A percentile compares a stretch with the other conserved stretches of the same genome.
Conservation (phyloP, 2,888 invertebrate species). For the Nasonia oneida region DNA sequence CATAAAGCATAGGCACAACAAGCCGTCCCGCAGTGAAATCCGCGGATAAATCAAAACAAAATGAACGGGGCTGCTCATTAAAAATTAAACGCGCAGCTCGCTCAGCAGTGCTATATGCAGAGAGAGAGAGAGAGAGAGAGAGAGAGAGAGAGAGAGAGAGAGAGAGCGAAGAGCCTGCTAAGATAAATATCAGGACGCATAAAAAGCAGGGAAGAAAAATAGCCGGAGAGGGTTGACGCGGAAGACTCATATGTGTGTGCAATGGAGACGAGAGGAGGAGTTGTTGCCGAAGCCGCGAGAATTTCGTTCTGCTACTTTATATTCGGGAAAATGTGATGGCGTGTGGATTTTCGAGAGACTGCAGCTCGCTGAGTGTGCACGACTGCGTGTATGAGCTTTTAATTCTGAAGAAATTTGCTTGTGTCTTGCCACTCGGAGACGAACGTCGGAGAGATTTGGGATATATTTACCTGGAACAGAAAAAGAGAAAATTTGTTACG, state of each 20-base stretch:
- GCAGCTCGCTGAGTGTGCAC: no score
- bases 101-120: neutral
- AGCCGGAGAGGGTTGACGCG: neutral
- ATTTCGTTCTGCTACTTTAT: conserved; percentile 67
- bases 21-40: neutral
- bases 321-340: conserved; percentile 69
- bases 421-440: neutral
- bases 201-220: neutral
- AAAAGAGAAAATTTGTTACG: neutral
- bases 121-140: neutral
- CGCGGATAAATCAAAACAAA: neutral
- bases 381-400: no score
- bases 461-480: conserved; percentile 8
- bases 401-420: neutral
- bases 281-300: conserved; percentile 4
- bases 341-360: conserved; percentile 40
- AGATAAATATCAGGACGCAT: neutral
- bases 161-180: neutral
- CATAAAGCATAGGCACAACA: neutral
- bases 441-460: neutral
- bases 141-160: neutral
- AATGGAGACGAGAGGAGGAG: neutral
- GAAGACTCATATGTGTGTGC: neutral
- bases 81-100: neutral
- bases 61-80: neutral